Conservation (phyloP, 1,140 invertebrate species). For the Probaryconus sp. region DNA sequence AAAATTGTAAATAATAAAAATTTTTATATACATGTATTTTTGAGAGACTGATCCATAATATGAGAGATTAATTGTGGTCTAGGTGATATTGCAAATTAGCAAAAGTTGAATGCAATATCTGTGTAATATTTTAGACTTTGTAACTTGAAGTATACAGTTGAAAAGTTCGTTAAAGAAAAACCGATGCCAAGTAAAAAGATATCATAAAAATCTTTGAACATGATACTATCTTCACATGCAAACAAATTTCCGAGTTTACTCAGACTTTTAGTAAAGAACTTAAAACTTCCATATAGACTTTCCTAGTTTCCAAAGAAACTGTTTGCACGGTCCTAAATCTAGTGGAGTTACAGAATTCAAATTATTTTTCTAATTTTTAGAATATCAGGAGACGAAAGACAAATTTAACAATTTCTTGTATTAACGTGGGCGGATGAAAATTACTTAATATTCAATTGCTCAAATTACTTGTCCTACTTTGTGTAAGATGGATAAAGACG, state of each 20-base stretch:
- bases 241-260: conserved; percentile 57
- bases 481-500: too few species aligned
- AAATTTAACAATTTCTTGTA: conserved; percentile 3
- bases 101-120: too few species aligned
- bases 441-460: too few species aligned
- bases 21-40: too few species aligned
- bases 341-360: conserved; percentile 20
- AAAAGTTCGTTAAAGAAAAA: conserved; percentile 49
- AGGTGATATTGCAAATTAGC: too few species aligned
- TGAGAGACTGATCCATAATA: too few species aligned
- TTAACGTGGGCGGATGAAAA: too few species aligned
- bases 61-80: too few species aligned
- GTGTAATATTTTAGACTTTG: conserved; percentile 19
- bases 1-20: too few species aligned
- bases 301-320: conserved; percentile 41
- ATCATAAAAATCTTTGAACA: conserved; percentile 57
- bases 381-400: conserved; percentile 10
- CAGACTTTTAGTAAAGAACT: conserved; percentile 52
- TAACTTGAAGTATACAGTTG: conserved; percentile 24
- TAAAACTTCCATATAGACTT: conserved; percentile 53
- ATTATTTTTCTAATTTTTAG: conserved; percentile 41
- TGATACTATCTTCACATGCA: conserved; percentile 55
- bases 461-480: too few species aligned
- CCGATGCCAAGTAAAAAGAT: conserved; percentile 51
- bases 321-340: conserved; percentile 32